A percentile compares a stretch with the other conserved stretches of the same genome.
phyloP scores from a whole-genome alignment of 1,140 invertebrate genomes.

The Drosophila nasuta region DNA sequence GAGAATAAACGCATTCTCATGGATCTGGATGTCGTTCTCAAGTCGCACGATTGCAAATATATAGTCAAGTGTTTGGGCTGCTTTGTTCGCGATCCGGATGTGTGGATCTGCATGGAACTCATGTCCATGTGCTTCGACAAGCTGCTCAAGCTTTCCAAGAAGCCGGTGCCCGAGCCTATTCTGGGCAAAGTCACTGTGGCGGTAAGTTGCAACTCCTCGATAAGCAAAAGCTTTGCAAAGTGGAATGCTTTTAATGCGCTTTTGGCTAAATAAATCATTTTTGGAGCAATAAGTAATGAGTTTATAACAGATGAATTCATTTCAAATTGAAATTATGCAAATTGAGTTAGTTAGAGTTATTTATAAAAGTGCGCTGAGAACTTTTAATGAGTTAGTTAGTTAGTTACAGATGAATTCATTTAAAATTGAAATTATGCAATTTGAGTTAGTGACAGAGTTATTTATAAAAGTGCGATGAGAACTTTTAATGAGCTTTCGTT shows the following conservation, averaged over 20 bases:
- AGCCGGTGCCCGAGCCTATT: constrained; percentile 96
- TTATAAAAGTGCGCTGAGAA: too few relatives aligned
- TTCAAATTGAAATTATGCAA: too few relatives aligned
- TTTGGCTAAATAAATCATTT: too few relatives aligned
- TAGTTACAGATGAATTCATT: too few relatives aligned
- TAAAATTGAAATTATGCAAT: too few relatives aligned
- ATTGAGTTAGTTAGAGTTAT: too few relatives aligned
- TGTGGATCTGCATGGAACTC: constrained; percentile 97
- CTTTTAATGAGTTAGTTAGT: too few relatives aligned
- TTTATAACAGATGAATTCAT: too few relatives aligned
- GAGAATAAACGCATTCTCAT: constrained; percentile 99
- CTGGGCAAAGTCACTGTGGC: constrained; percentile 98
- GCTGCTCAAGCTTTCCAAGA: constrained; percentile 93
- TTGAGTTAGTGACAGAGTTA: too few relatives aligned
- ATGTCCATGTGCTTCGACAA: constrained; percentile 99
- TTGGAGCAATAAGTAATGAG: too few relatives aligned
- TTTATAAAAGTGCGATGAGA: too few relatives aligned
- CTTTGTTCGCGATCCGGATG: constrained; percentile 97
- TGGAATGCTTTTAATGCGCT: neutral
- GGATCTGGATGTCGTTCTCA: constrained; percentile 98
- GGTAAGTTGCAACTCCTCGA: constrained; percentile 87
- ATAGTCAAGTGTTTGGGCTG: constrained; percentile 99
- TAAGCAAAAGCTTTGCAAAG: neutral
- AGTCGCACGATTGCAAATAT: constrained; percentile 98
- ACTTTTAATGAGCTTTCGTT: too few relatives aligned